phyloP scores from a whole-genome alignment of 2,888 invertebrate genomes.

The Torymus auratus region DNA sequence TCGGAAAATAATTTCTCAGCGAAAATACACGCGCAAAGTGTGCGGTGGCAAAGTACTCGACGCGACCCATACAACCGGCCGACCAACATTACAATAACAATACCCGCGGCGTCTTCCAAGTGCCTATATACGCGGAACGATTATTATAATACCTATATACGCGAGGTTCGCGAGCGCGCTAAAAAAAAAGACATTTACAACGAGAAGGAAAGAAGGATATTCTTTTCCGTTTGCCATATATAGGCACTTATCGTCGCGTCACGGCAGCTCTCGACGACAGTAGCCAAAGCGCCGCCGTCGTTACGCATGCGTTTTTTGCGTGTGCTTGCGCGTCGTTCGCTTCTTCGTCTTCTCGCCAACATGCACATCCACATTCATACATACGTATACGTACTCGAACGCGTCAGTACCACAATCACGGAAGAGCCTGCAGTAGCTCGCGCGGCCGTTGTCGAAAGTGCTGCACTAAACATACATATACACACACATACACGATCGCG shows the following conservation, averaged over 20 bases:
- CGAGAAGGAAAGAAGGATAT: too few species aligned
- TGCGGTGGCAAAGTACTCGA: background rate
- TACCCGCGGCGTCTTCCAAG: slow-evolving; percentile 7
- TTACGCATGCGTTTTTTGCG: slow-evolving; percentile 28
- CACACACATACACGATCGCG: background rate
- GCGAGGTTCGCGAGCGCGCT: background rate
- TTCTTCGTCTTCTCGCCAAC: too few species aligned
- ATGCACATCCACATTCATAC: too few species aligned
- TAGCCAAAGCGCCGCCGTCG: background rate
- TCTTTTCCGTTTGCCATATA: too few species aligned
- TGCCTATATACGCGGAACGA: slow-evolving; percentile 2
- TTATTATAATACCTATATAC: slow-evolving; percentile 12
- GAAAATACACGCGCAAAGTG: background rate
- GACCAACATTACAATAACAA: slow-evolving; percentile 17
- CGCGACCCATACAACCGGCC: too few species aligned
- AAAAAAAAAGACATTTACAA: background rate
- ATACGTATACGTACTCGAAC: too few species aligned
- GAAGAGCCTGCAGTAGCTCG: slow-evolving; percentile 30
- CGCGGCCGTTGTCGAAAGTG: slow-evolving; percentile 32
- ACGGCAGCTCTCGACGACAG: background rate
- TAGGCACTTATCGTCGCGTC: background rate
- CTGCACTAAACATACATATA: slow-evolving; percentile 14
- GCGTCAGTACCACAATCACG: slow-evolving; percentile 43
- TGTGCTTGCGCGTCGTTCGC: background rate
- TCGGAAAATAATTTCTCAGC: slow-evolving; percentile 30